Percentiles rank a stretch among this genome's conserved stretches.
Conservation (phyloP, 2,113 vertebrate species). For the Oophaga pumilio region DNA sequence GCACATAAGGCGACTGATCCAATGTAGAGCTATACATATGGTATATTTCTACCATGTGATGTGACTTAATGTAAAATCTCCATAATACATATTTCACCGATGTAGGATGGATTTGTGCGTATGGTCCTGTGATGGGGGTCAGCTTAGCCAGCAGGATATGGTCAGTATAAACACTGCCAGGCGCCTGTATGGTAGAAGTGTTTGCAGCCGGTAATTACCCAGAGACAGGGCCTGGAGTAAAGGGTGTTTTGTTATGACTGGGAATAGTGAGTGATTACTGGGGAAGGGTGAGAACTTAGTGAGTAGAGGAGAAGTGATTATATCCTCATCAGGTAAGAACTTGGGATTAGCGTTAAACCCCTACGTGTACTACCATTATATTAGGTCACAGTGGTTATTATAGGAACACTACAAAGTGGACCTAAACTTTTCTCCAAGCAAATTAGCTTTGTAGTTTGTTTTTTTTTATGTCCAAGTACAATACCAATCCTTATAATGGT, state of each 20-base stretch:
- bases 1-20: too few species aligned
- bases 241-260: conserved; percentile 42
- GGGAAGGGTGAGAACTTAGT: conserved; percentile 25
- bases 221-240: not conserved
- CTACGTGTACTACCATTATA: not conserved
- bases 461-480: too few species aligned
- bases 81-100: not conserved
- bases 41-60: not conserved
- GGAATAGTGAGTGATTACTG: conserved; percentile 31
- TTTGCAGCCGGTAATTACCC: conserved; percentile 43
- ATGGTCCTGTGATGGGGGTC: not conserved
- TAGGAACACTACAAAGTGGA: too few species aligned
- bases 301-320: not conserved
- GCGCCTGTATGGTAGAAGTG: conserved; percentile 36
- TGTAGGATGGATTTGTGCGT: not conserved
- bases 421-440: too few species aligned
- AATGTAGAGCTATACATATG: too few species aligned
- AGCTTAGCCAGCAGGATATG: conserved; percentile 19
- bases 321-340: not conserved
- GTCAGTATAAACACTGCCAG: conserved; percentile 44
- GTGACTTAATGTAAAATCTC: not conserved
- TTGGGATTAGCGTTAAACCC: not conserved
- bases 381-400: not conserved
- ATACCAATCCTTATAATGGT: too few species aligned
- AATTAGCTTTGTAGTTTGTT: too few species aligned